phyloP scores from a whole-genome alignment of 2,888 invertebrate species.

The Tupiocoris notatus region DNA sequence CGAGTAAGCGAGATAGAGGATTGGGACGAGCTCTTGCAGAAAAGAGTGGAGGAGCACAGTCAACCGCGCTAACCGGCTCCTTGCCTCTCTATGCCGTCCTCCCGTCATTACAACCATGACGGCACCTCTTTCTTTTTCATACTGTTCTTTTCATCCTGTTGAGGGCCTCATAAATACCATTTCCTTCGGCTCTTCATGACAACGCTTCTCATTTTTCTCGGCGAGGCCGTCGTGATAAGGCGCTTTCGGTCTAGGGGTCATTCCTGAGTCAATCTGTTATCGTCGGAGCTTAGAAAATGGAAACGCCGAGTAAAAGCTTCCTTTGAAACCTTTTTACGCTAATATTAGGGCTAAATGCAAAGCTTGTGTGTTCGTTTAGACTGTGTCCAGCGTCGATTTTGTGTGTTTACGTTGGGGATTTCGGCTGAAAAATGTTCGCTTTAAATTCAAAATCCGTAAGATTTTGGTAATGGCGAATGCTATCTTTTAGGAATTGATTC shows the following conservation, averaged over 20 bases:
- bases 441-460: no score
- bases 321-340: no score
- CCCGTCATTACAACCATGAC: background rate
- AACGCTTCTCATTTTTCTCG: background rate
- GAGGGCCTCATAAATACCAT: background rate
- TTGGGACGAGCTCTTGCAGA: background rate
- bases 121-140: background rate
- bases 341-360: no score
- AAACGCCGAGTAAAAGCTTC: no score
- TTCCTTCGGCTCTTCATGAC: background rate
- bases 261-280: background rate
- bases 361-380: no score
- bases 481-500: no score
- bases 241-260: background rate
- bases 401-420: no score
- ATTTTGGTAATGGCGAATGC: no score
- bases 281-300: background rate
- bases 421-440: no score
- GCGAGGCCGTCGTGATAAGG: background rate
- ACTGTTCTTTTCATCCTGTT: background rate
- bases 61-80: background rate
- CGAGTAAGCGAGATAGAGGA: background rate
- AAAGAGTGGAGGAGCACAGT: background rate
- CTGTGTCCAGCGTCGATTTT: no score
- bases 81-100: background rate